These are phyloP conservation scores for Heterodera carotae DNA, from an alignment of 1,140 invertebrate species.

Conservation along the genomic window DNA sequence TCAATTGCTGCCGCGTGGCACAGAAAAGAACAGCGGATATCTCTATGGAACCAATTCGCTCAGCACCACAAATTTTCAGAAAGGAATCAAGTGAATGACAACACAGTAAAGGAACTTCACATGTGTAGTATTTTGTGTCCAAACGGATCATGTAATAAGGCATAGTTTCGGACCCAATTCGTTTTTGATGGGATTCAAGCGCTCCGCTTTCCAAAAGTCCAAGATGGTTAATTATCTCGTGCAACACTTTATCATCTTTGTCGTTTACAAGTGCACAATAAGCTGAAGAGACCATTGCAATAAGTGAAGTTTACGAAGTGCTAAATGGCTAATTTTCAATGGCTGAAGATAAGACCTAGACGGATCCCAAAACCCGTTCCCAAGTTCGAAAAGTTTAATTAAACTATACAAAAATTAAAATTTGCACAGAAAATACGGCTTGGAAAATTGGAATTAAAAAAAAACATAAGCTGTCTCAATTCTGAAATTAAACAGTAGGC, in stretches of 20 bases:
- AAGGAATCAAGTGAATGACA: slow-evolving; percentile 1
- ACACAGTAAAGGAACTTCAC: slow-evolving; percentile 17
- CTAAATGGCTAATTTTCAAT: too few species aligned
- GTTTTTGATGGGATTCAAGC: background rate
- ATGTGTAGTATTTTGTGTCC: slow-evolving; percentile 34
- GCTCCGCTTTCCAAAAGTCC: background rate
- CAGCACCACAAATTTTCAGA: slow-evolving; percentile 2
- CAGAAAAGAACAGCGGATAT: slow-evolving; percentile 15
- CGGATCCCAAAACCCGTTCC: too few species aligned
- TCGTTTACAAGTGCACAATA: slow-evolving; percentile 21
- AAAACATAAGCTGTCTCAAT: too few species aligned
- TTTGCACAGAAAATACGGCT: too few species aligned
- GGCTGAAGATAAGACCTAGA: too few species aligned
- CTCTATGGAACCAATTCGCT: background rate
- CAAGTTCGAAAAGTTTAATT: too few species aligned
- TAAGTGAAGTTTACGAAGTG: background rate
- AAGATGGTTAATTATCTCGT: slow-evolving; percentile 15
- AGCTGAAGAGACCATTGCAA: background rate
- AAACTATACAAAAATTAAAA: too few species aligned
- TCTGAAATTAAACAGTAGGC: too few species aligned
- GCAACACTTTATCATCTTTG: background rate
- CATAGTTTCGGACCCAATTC: background rate
- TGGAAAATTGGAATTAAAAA: too few species aligned
- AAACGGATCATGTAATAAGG: slow-evolving; percentile 12
- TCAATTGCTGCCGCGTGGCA: slow-evolving; percentile 10